Conservation (phyloP, 2,113 vertebrate species). For the Alectura lathami region DNA sequence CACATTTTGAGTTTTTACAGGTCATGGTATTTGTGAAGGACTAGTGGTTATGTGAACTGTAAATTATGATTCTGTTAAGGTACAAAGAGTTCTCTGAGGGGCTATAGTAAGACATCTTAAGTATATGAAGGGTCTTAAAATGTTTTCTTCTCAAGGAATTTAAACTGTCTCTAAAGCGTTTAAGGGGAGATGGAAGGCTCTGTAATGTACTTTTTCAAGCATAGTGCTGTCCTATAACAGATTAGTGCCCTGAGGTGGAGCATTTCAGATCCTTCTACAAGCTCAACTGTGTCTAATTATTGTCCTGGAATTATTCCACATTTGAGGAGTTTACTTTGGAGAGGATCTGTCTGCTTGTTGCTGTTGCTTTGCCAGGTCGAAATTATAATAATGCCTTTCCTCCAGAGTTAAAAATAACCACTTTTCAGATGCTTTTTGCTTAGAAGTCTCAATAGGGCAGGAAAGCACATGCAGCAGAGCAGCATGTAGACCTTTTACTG, state of each 20-base stretch:
- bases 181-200: background rate
- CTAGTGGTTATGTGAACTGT: background rate
- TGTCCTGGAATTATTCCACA: background rate
- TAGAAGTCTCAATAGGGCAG: background rate
- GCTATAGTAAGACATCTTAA: background rate
- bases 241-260: background rate
- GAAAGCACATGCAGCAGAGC: background rate
- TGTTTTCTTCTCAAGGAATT: background rate
- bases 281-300: conserved; percentile 32
- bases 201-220: background rate
- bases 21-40: background rate
- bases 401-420: conserved; percentile 29
- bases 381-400: background rate
- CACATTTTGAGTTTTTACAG: background rate
- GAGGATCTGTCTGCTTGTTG: background rate
- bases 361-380: background rate
- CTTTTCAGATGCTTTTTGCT: background rate
- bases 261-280: conserved; percentile 3
- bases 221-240: background rate
- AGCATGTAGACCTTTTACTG: background rate
- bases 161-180: background rate
- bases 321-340: background rate
- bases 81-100: background rate
- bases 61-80: background rate
- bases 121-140: background rate